A percentile compares a stretch with the other conserved stretches of the same genome.
Evolutionary conservation across 1,140 invertebrate genomes (phyloP).

Genomic region (fruit fly (Drosophila melanogaster)): Release_6_plus_ISO1_MT NT_037436.4:4525001-4525500

Average conservation of each 20-base stretch:
- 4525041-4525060: constrained; percentile 8
- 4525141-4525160: constrained; percentile 1
- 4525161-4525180: constrained; percentile 1
- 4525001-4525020: constrained; percentile 3
- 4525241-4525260: constrained; percentile 67
- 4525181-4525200: background rate
- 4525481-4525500: constrained; percentile 68
- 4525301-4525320: constrained; percentile 48
- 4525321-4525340: constrained; percentile 43
- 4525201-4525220: constrained; percentile 9
- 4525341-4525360: constrained; percentile 42
- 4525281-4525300: constrained; percentile 83
- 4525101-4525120: constrained; percentile 15
- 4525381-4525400: constrained; percentile 70
- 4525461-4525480: constrained; percentile 79
- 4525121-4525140: constrained; percentile 15
- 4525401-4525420: constrained; percentile 43
- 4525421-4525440: constrained; percentile 58
- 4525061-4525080: constrained; percentile 7
- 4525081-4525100: constrained; percentile 25
- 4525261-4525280: constrained; percentile 77
- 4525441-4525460: constrained; percentile 75
- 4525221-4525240: background rate
- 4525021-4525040: background rate
- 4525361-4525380: constrained; percentile 39